These are phyloP conservation scores for Unio pictorum DNA, from an alignment of 2,888 invertebrate genomes.

Conservation along the genomic window DNA sequence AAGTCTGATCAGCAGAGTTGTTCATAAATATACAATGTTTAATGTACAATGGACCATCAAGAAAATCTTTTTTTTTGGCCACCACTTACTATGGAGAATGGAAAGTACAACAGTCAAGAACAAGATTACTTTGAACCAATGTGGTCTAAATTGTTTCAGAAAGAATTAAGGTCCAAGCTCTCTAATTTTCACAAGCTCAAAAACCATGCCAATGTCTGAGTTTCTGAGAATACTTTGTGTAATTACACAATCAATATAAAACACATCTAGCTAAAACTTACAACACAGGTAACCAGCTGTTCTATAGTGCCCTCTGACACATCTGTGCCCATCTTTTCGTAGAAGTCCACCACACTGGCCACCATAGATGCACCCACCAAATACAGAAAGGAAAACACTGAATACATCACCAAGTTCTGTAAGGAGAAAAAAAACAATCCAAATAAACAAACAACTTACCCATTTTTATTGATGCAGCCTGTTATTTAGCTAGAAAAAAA, in stretches of 20 bases:
- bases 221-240: not conserved
- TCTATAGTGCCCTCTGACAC: slow-evolving; percentile 47
- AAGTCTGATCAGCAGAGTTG: too few relatives aligned
- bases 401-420: slow-evolving; percentile 55
- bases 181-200: too few relatives aligned
- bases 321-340: slow-evolving; percentile 47
- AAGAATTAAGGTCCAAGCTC: too few relatives aligned
- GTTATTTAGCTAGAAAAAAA: not conserved
- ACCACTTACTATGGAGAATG: too few relatives aligned
- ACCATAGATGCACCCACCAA: slow-evolving; percentile 59
- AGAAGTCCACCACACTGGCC: slow-evolving; percentile 59
- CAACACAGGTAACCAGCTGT: slow-evolving; percentile 51
- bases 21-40: too few relatives aligned
- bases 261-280: slow-evolving; percentile 24
- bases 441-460: not conserved
- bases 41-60: too few relatives aligned
- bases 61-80: too few relatives aligned
- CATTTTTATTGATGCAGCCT: not conserved
- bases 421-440: not conserved
- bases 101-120: too few relatives aligned
- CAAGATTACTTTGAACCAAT: too few relatives aligned
- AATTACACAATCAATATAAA: not conserved
- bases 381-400: slow-evolving; percentile 54
- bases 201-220: too few relatives aligned
- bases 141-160: too few relatives aligned